These are phyloP conservation scores for Cyrtorhinus lividipennis DNA, from an alignment of 1,140 invertebrate genomes.

Conservation along the genomic window DNA sequence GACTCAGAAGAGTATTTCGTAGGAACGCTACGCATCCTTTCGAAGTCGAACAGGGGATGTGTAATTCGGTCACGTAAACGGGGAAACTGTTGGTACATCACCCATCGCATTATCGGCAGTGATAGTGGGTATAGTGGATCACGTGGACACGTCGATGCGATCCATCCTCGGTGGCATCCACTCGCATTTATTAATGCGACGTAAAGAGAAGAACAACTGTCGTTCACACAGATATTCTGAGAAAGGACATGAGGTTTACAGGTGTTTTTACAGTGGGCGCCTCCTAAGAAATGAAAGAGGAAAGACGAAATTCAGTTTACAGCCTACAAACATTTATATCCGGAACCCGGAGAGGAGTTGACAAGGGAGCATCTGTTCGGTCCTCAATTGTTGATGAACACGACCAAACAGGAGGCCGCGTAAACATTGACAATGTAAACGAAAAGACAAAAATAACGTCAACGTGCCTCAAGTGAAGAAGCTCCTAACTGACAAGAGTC, in stretches of 20 bases:
- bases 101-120: no score
- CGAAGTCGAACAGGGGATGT: not conserved
- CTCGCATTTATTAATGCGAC: no score
- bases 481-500: not conserved
- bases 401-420: slow-evolving; percentile 8
- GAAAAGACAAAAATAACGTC: slow-evolving; percentile 4
- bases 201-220: no score
- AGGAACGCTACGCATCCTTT: no score
- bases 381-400: slow-evolving; percentile 11
- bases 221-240: no score
- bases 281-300: not conserved
- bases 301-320: not conserved
- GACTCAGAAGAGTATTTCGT: not conserved
- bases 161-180: no score
- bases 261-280: not conserved
- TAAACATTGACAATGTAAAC: slow-evolving; percentile 14
- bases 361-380: slow-evolving; percentile 12
- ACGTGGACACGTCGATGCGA: no score
- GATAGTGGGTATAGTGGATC: no score
- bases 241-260: not conserved
- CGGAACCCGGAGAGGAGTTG: slow-evolving; percentile 1
- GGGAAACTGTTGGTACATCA: no score
- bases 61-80: not conserved
- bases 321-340: not conserved
- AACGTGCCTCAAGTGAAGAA: not conserved